phyloP scores from a whole-genome alignment of 2,888 invertebrate species.

The Labia minor region DNA sequence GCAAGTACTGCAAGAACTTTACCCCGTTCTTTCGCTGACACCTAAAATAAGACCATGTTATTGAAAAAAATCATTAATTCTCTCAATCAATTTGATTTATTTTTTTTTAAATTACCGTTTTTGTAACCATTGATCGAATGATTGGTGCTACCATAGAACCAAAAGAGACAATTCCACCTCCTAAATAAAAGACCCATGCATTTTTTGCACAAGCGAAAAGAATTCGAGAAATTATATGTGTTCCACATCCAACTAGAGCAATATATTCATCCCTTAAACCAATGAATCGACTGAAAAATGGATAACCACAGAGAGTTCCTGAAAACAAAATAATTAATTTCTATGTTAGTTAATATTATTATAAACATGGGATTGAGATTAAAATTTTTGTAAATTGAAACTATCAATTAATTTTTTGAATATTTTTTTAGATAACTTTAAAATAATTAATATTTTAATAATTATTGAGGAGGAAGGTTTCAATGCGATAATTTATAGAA shows the following conservation, averaged over 20 bases:
- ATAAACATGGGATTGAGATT: not conserved
- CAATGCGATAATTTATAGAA: too few relatives aligned
- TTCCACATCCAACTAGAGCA: constrained; percentile 57
- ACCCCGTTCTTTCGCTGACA: not conserved
- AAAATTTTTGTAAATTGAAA: too few relatives aligned
- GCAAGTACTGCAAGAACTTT: not conserved
- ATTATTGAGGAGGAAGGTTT: too few relatives aligned
- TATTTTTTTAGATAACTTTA: too few relatives aligned
- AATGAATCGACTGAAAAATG: constrained; percentile 56
- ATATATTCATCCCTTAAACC: constrained; percentile 60
- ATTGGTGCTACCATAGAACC: constrained; percentile 71
- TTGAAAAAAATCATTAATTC: too few relatives aligned
- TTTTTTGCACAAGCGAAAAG: constrained; percentile 51
- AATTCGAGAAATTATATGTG: constrained; percentile 56
- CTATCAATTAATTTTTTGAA: too few relatives aligned
- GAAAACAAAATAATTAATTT: constrained; percentile 24
- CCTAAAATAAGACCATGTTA: not conserved
- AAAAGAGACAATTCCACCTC: constrained; percentile 61
- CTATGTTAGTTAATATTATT: too few relatives aligned
- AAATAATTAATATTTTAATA: too few relatives aligned
- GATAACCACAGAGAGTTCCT: constrained; percentile 58
- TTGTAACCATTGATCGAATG: constrained; percentile 53
- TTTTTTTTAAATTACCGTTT: not conserved
- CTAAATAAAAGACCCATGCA: constrained; percentile 38
- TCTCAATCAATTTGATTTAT: too few relatives aligned